phyloP scores from a whole-genome alignment of 2,888 invertebrate genomes.

The Aporophyla nigra region DNA sequence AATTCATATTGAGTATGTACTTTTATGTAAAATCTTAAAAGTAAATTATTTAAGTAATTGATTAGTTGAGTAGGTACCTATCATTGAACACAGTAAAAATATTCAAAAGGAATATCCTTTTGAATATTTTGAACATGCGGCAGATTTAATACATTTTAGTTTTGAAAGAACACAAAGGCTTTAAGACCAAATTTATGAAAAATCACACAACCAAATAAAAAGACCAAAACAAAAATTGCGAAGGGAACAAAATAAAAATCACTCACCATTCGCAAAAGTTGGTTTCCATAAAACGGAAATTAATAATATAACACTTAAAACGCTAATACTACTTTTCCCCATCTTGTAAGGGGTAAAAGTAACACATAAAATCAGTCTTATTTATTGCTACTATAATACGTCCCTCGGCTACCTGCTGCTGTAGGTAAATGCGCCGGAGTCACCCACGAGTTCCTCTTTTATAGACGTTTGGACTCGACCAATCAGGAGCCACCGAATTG shows the following conservation, averaged over 20 bases:
- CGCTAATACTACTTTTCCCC: slow-evolving; percentile 86
- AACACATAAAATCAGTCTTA: slow-evolving; percentile 84
- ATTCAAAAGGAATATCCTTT: too few relatives aligned
- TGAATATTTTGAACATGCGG: neutral
- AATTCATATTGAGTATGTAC: neutral
- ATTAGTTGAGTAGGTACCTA: neutral
- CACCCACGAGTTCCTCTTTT: slow-evolving; percentile 71
- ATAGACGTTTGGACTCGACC: slow-evolving; percentile 75
- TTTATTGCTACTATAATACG: slow-evolving; percentile 81
- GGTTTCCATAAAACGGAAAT: slow-evolving; percentile 88
- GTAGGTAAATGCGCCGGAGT: slow-evolving; percentile 82
- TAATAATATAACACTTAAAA: slow-evolving; percentile 84
- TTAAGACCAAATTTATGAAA: slow-evolving; percentile 4
- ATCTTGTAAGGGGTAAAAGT: slow-evolving; percentile 83
- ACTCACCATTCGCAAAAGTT: slow-evolving; percentile 82
- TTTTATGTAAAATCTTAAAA: neutral
- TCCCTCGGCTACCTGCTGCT: slow-evolving; percentile 77
- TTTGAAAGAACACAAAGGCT: neutral
- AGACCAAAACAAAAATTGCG: neutral
- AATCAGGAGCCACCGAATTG: slow-evolving; percentile 59
- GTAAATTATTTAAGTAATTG: neutral
- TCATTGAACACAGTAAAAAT: neutral
- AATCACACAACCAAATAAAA: slow-evolving; percentile 16
- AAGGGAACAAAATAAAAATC: slow-evolving; percentile 45
- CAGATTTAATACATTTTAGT: neutral